phyloP scores from a whole-genome alignment of 2,888 invertebrate genomes.

The Drosophila pseudotakahashii region DNA sequence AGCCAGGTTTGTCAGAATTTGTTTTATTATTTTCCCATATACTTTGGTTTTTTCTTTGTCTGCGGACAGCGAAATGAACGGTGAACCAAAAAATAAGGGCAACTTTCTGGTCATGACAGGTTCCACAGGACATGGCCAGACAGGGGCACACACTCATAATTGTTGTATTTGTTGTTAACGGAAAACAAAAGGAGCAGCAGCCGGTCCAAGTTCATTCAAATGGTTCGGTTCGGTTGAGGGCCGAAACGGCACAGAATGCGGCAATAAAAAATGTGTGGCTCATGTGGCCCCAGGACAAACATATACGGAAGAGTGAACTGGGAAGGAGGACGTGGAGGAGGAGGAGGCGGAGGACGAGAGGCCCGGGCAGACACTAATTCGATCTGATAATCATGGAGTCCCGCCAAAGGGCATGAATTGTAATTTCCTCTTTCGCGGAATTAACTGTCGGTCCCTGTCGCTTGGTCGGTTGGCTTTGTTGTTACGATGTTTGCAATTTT shows the following conservation, averaged over 20 bases:
- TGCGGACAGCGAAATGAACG: constrained; percentile 28
- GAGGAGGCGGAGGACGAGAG: constrained; percentile 25
- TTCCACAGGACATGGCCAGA: constrained; percentile 37
- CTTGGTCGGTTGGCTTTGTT: constrained; percentile 54
- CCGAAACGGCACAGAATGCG: constrained; percentile 35
- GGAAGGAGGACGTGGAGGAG: constrained; percentile 14
- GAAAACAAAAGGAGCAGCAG: constrained; percentile 54
- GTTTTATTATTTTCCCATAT: constrained; percentile 7
- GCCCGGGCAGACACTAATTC: constrained; percentile 82
- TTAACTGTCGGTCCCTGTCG: constrained; percentile 82
- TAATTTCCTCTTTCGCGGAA: constrained; percentile 84
- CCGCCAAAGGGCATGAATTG: constrained; percentile 84
- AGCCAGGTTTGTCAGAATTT: constrained; percentile 12
- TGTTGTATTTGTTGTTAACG: constrained; percentile 30
- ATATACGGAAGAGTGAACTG: constrained; percentile 27
- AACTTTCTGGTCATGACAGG: constrained; percentile 68
- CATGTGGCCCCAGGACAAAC: constrained; percentile 45
- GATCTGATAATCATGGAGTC: constrained; percentile 83
- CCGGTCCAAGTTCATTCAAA: constrained; percentile 73
- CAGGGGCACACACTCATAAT: constrained; percentile 34
- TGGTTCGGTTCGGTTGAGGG: constrained; percentile 37
- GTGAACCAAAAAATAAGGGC: constrained; percentile 46
- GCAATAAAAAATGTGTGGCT: constrained; percentile 64
- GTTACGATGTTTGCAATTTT: constrained; percentile 36
- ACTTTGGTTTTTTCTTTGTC: not conserved